A percentile compares a stretch with the other conserved stretches of the same genome.
Evolutionary conservation across 30 jellyfish, hydroid and myxozoan species (phyloP).

Genomic region (Chrysaora quinquecirrha): DNA sequence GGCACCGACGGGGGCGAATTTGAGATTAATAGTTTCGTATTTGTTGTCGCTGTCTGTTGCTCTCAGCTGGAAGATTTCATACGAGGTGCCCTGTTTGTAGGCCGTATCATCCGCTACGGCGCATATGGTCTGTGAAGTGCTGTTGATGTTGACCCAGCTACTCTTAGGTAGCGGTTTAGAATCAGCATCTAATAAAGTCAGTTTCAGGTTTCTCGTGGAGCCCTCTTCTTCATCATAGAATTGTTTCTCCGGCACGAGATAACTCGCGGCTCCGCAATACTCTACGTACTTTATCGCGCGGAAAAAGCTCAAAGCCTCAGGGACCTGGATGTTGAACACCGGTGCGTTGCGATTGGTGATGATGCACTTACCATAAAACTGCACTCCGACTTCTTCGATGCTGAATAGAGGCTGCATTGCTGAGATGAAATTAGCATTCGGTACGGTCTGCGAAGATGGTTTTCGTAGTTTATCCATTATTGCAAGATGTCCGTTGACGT

Average conservation of each 20-base stretch:
- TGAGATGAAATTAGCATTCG: conserved; percentile 38
- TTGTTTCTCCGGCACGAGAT: conserved; percentile 55
- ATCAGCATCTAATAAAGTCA: conserved; percentile 3
- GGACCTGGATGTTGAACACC: conserved; percentile 9
- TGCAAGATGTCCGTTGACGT: conserved; percentile 34
- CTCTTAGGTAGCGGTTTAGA: conserved; percentile 14
- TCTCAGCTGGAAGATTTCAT: conserved; percentile 6
- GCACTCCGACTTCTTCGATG: conserved; percentile 17
- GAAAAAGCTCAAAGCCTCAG: conserved; percentile 6
- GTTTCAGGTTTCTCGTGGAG: conserved; percentile 53
- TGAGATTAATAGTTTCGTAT: conserved; percentile 7
- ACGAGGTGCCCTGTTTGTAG: neutral
- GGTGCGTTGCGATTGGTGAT: conserved; percentile 54
- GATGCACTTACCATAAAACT: conserved; percentile 51
- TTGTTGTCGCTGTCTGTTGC: conserved; percentile 68
- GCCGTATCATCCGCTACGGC: conserved; percentile 50
- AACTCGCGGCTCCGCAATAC: conserved; percentile 23
- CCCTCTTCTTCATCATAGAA: conserved; percentile 95
- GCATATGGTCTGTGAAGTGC: conserved; percentile 35
- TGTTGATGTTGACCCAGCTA: conserved; percentile 54
- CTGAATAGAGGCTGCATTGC: conserved; percentile 83
- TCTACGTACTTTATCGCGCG: conserved; percentile 9
- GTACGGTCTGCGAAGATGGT: neutral
- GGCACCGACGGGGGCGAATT: conserved; percentile 19
- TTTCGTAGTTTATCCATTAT: conserved; percentile 29